Base-by-base conservation (phyloP, 1,140 invertebrate species). In the Drosophila saltans region DNA sequence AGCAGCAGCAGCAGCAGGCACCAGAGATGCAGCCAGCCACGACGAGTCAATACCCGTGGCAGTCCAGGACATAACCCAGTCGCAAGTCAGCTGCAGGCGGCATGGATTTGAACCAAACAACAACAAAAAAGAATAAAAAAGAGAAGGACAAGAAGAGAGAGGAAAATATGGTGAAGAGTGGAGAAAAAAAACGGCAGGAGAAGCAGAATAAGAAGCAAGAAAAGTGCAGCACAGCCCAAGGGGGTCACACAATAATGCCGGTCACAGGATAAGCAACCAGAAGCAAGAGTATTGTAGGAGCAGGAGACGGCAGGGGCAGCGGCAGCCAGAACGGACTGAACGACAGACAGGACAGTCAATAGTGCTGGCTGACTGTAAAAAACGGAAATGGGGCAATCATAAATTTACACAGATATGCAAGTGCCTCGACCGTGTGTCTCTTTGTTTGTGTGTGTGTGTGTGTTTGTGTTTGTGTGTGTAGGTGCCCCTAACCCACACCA, bases 371-470 rank as follows among this genome's bases (percentile, higher is more conserved):
- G 82, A 75, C 67, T 83, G 84, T 83, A 86, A 86, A 86, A 86
- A 86, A 89, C 84, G 86, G 86, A 90, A 90, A 90, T 90, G 86
- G 86, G 82, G 82, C 86, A 90, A 90, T 90, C 86, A 90, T 90
- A 90, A 90, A 90, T 90, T 90, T 90, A 90, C 86, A 90, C 86
- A 90, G 86, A 90, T 90, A 90, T 90, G 86, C 76, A 90, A 90
- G 83, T 86, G 80, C 83, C 66, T 67, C 57, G 67, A 71, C 56
- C 75, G 60, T 68, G 75, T 66, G 39, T 55, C 60, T 56, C 48
- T 55, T 24, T 70, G 48, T 43, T 6, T 28, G 62, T 70, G 26
- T 59, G 24, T 16, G 36, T 61, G 56, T 72, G 28, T 45, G 61
- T 78, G 16, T 16, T 16, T 16, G 16, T 16, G 16, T 16, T 67